Evolutionary conservation across 2,888 invertebrate species (phyloP), one percentile per base, ranked within the genome.

Genomic region (Lithosia quadra): DNA sequence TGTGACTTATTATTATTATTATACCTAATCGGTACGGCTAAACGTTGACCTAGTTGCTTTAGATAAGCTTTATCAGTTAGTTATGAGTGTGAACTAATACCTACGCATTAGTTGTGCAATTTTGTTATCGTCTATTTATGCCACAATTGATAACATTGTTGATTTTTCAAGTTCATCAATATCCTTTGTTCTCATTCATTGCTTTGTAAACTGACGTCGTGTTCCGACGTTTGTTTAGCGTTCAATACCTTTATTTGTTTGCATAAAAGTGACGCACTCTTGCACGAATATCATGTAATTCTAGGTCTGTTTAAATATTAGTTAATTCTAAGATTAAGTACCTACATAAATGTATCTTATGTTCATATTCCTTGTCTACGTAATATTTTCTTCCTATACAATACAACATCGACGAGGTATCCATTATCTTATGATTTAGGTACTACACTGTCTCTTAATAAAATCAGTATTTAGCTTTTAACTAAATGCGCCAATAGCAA

Each of bases 41-140:
- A 39, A 85, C 87, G 82, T 87, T 93, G 92, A 92, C 93, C 93
- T 81, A 93, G 84, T 92, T 93, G 88, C 81, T 71, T 74, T 72
- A 82, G 92, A 93, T 93, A 92, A 90, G 83, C 72, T 79, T 85
- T 92, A 93, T 93, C 92, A 86, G 79, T 82, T 78, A 74, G 79
- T 84, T 85, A 82, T 78, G 79, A 86, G 86, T 90, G 86, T 91
- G 28, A 33, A 57, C 39, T 39, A 56, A 63, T 63, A 63, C 34
- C 55, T 55, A 63, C 63, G 86, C 90, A 87, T 88, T 89, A 86
- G 86, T 90, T 90, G 89, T 89, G 89, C 90, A 91, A 92, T 89
- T 88, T 80, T 79, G 83, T 85, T 91, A 92, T 91, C 90, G 72
- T 80, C 61, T 79, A 78, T 84, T 86, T 84, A 81, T 81, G 76